These are phyloP conservation scores for Aphodius granarius DNA, from an alignment of 2,888 invertebrate species.

Conservation along the genomic window DNA sequence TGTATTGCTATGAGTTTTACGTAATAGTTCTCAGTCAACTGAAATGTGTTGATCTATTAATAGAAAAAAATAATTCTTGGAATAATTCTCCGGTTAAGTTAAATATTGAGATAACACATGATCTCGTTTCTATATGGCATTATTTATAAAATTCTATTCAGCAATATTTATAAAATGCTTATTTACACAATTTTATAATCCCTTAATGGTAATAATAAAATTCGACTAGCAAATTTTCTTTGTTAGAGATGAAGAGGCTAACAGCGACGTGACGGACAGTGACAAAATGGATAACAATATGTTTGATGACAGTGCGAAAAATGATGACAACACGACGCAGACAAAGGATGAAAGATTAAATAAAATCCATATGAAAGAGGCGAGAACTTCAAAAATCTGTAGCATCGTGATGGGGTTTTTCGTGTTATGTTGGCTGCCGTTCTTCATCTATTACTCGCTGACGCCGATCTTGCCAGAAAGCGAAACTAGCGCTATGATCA, in stretches of 20 bases:
- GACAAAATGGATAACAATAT: too few species aligned
- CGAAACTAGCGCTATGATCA: conserved; percentile 57
- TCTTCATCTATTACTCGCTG: conserved; percentile 79
- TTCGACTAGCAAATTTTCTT: not conserved
- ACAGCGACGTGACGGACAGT: not conserved
- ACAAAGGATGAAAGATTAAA: not conserved
- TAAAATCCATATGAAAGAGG: conserved; percentile 60
- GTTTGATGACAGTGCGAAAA: too few species aligned
- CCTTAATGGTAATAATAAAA: too few species aligned
- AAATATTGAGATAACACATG: too few species aligned
- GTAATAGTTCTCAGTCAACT: too few species aligned
- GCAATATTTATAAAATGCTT: not conserved
- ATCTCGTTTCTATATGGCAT: too few species aligned
- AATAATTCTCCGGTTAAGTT: too few species aligned
- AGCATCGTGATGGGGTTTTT: conserved; percentile 88
- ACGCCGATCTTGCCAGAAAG: conserved; percentile 74
- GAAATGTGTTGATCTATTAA: too few species aligned
- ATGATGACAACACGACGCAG: not conserved
- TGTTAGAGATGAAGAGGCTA: not conserved
- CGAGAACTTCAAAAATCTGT: conserved; percentile 85
- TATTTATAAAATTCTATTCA: too few species aligned
- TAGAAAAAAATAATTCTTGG: too few species aligned
- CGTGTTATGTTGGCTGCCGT: conserved; percentile 86
- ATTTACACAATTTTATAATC: not conserved
- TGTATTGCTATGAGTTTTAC: not conserved